These are phyloP conservation scores for Brachyalestes nurse DNA, from an alignment of 2,797 vertebrate species.

Conservation along the genomic window DNA sequence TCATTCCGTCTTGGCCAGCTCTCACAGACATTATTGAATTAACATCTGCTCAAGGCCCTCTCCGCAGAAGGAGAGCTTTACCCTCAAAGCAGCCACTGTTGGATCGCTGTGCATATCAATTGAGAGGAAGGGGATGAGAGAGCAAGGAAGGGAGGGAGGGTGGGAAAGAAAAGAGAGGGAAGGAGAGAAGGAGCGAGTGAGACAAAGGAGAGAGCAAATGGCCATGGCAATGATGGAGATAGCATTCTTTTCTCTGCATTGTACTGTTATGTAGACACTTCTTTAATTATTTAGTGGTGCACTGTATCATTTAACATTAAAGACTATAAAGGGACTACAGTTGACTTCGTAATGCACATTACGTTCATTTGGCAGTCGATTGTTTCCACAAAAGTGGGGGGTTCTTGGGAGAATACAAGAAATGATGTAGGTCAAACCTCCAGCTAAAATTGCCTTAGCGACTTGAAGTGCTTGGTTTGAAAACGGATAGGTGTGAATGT, in stretches of 20 bases:
- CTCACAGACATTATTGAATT: slow-evolving; percentile 77
- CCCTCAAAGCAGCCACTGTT: slow-evolving; percentile 67
- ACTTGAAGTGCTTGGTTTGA: slow-evolving; percentile 16
- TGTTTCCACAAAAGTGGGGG: neutral
- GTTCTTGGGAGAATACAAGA: neutral
- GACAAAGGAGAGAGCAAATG: slow-evolving; percentile 12
- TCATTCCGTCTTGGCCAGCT: slow-evolving; percentile 73
- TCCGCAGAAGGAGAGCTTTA: slow-evolving; percentile 63
- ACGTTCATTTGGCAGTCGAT: no score
- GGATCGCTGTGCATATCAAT: slow-evolving; percentile 71
- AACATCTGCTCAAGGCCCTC: slow-evolving; percentile 73
- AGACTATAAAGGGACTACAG: neutral
- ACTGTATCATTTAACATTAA: slow-evolving; percentile 1
- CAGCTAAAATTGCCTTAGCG: slow-evolving; percentile 6
- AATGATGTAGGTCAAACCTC: slow-evolving; percentile 9
- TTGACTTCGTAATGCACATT: neutral
- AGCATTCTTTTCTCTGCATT: slow-evolving; percentile 5
- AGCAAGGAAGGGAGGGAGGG: slow-evolving; percentile 62
- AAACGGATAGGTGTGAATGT: slow-evolving; percentile 59
- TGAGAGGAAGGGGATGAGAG: slow-evolving; percentile 32
- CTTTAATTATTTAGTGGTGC: slow-evolving; percentile 8
- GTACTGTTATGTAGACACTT: neutral
- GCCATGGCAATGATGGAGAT: slow-evolving; percentile 1
- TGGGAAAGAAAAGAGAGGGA: slow-evolving; percentile 47
- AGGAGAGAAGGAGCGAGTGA: slow-evolving; percentile 54